Evolutionary conservation across 2,113 vertebrate genomes (phyloP), one percentile per base, ranked within the genome.

Genomic region (Chionomys nivalis): DNA sequence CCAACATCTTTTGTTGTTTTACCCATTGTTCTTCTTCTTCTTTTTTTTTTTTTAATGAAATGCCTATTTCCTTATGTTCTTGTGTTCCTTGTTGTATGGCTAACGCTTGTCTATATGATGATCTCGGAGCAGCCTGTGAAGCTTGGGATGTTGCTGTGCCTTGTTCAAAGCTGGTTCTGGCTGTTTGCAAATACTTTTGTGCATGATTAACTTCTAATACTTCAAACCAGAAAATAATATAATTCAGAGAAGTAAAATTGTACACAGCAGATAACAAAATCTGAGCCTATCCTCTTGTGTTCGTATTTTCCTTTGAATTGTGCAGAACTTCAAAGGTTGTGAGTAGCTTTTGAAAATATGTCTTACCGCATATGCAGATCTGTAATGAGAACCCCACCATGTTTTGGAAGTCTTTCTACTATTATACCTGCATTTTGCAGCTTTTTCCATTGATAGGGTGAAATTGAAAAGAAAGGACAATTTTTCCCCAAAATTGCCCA

Each of bases 191-290:
- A 89, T 92, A 82, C 76, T 95, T 93, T 39, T 81, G 9, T 73
- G 39, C 77, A 63, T 93, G 63, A 93, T 89, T 93, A 96, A 49
- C 77, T 63, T 77, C 42, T 86, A 81, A 81, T 87, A 86, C 77
- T 47, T 94, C 94, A 96, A 31, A 89, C 36, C 73, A 65, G 77
- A 75, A 93, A 94, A 81, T 70, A 79, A 91, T 65, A n/a, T 86
- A 93, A 89, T 76, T 72, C 58, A 65, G 7, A 96, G 94, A 77
- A 87, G 42, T 87, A 95, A 89, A 92, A 55, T 91, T 31, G 92
- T n/a, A 55, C 7, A 12, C 10, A 44, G n/a, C 44, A 90, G 49
- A 78, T n/a, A 83, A 31, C 55, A 90, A 65, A 87, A 73, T 89
- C 47, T 70, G 58, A 96, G 66, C 61, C 7, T 19, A 36, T 77